Percentiles rank a stretch among this genome's conserved stretches.
Evolutionary conservation across 2,888 invertebrate species (phyloP).

Genomic region (Sminthurinus aureus): DNA sequence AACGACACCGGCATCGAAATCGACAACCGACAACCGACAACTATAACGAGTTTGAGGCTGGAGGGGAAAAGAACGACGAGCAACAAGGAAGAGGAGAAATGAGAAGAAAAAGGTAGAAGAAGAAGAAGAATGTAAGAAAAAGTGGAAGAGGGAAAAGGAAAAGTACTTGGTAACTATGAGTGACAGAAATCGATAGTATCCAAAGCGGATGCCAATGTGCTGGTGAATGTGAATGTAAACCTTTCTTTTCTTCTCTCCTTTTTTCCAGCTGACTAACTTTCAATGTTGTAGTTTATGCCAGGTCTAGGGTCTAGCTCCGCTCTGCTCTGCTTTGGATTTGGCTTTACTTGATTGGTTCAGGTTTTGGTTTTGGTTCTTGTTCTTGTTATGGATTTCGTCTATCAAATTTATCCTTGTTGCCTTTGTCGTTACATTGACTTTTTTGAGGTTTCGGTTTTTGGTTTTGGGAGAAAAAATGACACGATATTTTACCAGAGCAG

Average conservation of each 20-base stretch:
- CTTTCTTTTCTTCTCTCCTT: background rate
- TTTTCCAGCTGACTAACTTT: conserved; percentile 13
- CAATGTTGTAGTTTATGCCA: background rate
- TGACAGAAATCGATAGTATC: conserved; percentile 27
- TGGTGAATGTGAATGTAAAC: background rate
- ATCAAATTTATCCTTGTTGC: no score
- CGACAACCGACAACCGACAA: no score
- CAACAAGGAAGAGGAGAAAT: background rate
- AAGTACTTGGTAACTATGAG: background rate
- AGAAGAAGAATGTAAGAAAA: background rate
- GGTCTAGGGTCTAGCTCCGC: background rate
- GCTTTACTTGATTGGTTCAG: no score
- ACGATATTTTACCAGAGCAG: conserved; percentile 7
- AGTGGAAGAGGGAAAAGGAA: background rate
- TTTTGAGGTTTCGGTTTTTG: background rate
- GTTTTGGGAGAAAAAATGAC: conserved; percentile 8
- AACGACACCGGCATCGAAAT: background rate
- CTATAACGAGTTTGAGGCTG: background rate
- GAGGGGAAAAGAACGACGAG: background rate
- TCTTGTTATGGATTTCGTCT: no score
- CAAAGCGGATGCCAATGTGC: background rate
- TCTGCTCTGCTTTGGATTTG: no score
- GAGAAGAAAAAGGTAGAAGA: background rate
- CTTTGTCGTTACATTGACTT: no score
- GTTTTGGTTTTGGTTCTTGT: no score